These are phyloP conservation scores for Plagodis pulveraria DNA, from an alignment of 2,888 invertebrate species.

Conservation along the genomic window DNA sequence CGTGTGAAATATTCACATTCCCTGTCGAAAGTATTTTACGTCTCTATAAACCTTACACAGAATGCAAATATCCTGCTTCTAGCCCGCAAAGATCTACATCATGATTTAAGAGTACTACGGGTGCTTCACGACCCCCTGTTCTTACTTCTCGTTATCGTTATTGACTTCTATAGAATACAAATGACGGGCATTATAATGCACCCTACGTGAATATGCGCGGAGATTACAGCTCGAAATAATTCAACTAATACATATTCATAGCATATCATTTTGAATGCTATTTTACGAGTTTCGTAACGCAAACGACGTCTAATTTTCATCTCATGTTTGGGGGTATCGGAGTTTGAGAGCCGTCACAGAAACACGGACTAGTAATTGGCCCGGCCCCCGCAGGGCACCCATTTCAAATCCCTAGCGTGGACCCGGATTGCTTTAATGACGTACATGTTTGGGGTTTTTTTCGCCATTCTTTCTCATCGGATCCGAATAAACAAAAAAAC, in stretches of 20 bases:
- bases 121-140: slow-evolving; percentile 21
- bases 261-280: slow-evolving; percentile 22
- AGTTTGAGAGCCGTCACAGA: slow-evolving; percentile 48
- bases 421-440: slow-evolving; percentile 71
- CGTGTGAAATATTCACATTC: slow-evolving; percentile 69
- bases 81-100: slow-evolving; percentile 32
- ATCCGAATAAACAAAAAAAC: slow-evolving; percentile 25
- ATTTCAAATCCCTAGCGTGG: slow-evolving; percentile 66
- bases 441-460: slow-evolving; percentile 66
- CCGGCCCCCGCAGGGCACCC: slow-evolving; percentile 64
- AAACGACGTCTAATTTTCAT: slow-evolving; percentile 39
- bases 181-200: slow-evolving; percentile 37
- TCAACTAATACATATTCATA: slow-evolving; percentile 26
- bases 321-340: slow-evolving; percentile 27
- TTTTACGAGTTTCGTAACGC: slow-evolving; percentile 28
- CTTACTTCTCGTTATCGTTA: slow-evolving; percentile 33
- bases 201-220: slow-evolving; percentile 30
- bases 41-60: slow-evolving; percentile 38
- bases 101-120: slow-evolving; percentile 32
- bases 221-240: slow-evolving; percentile 25
- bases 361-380: slow-evolving; percentile 65
- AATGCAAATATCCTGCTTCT: slow-evolving; percentile 38
- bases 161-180: slow-evolving; percentile 38
- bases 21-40: slow-evolving; percentile 55
- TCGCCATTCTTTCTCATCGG: slow-evolving; percentile 47